phyloP scores from a whole-genome alignment of 1,140 invertebrate species.

The Zelostemma sp. region DNA sequence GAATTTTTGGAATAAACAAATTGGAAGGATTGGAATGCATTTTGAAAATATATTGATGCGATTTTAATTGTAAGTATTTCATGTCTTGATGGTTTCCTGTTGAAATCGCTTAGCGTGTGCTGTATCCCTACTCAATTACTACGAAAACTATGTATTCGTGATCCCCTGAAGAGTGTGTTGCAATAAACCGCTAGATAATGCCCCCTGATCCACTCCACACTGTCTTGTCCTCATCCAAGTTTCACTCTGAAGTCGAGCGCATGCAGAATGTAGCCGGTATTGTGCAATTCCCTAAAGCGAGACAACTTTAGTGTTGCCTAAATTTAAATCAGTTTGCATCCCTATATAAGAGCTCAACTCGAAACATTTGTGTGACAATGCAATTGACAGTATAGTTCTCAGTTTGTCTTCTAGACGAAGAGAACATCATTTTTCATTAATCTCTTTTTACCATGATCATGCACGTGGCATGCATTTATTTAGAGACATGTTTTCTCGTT shows the following conservation, averaged over 20 bases:
- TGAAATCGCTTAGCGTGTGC: conserved; percentile 47
- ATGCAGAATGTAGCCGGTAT: conserved; percentile 14
- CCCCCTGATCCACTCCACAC: conserved; percentile 27
- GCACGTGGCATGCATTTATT: not conserved
- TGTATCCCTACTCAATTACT: conserved; percentile 49
- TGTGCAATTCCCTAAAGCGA: conserved; percentile 3
- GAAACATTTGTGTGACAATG: not conserved
- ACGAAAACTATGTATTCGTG: conserved; percentile 44
- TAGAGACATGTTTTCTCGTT: not conserved
- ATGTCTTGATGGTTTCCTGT: conserved; percentile 21
- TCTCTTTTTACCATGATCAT: too few relatives aligned
- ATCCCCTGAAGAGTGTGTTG: conserved; percentile 50
- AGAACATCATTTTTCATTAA: not conserved
- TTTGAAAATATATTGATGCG: too few relatives aligned
- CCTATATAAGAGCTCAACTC: not conserved
- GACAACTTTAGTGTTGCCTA: not conserved
- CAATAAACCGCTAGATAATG: conserved; percentile 52
- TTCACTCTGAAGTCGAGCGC: conserved; percentile 17
- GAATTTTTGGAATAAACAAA: too few relatives aligned
- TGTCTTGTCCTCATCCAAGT: conserved; percentile 31
- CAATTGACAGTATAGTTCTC: too few relatives aligned
- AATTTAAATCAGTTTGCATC: not conserved
- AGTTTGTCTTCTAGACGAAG: too few relatives aligned
- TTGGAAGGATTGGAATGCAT: too few relatives aligned
- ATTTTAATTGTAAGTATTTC: too few relatives aligned